Evolutionary conservation across 2,888 invertebrate genomes (phyloP), one percentile per base, ranked within the genome.

Genomic region (Allacma fusca): DNA sequence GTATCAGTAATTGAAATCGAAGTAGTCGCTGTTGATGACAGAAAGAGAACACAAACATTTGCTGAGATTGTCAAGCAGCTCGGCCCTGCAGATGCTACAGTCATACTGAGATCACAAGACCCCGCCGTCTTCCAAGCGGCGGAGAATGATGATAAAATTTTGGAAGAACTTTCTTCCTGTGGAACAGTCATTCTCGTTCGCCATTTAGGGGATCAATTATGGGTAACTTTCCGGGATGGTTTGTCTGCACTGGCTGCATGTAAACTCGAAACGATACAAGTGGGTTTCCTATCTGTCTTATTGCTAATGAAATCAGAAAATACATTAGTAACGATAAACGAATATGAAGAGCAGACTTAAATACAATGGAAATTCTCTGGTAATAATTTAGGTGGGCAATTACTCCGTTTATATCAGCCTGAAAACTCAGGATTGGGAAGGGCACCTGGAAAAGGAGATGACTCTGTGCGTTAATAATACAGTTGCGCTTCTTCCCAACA

Each of bases 71-170:
- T 96, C 28, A 90, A 91, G 77, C 92, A 94, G 85, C 90, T 96
- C 81, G 98, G 98, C 0, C 98, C 98, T 5, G 95, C 96, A 0
- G 98, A 99, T 88, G 94, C 94, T 0, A 97, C 97, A 23, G 92
- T 98, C 81, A 91, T 98, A 69, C 69, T 84, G 7, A 71, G 75
- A n/a, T 64, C 82, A 16, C 78, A 81, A 70, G 82, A 82, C 75
- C 82, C 81, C 13, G 28, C 68, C 44, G 81, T 81, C 23, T 84
- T 84, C 67, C 80, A 81, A 16, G 76, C 79, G 13, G 83, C 81
- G 7, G 81, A 81, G 28, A 81, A 80, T 64, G 83, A 83, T 65
- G 81, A 83, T 23, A 78, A 81, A 64, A 83, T 83, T 29, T 88
- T 97, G 76, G 92, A 94, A 85, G 92, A 94, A 85, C 89, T 97